Base-by-base conservation (phyloP, 2,888 invertebrate genomes). In the Neuroscelio doddi region DNA sequence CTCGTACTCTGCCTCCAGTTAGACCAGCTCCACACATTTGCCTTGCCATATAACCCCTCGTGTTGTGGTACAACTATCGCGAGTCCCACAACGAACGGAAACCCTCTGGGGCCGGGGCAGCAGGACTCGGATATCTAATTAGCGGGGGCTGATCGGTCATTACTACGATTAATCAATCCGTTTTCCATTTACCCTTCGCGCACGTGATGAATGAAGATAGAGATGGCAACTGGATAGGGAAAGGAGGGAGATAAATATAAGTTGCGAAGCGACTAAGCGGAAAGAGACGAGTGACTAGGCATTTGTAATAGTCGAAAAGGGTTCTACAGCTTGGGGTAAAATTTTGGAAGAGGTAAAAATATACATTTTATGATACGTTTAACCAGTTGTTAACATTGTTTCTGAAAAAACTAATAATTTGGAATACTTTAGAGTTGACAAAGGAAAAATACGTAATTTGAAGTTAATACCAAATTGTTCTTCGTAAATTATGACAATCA, bases 141-240 rank as follows among this genome's bases (percentile, higher is more conserved):
- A 83, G 84, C 81, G 80, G 81, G 81, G 82, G 83, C 84, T 85
- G 86, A 86, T 86, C 86, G 83, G 86, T 87, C 87, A 87, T 87
- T 87, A 86, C 86, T 83, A 81, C 86, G 86, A 87, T 87, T 87
- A 87, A 87, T 87, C 86, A 86, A 86, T 86, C 85, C 85, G 84
- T 82, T 85, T 85, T 85, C 85, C 85, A 85, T 85, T 85, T 85
- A 82, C 82, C 73, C 72, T 71, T 59, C 56, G 70, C 69, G 74
- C 71, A 58, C 72, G 72, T 62, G 50, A 68, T 52, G 41, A 30
- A 57, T 46, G 66, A 50, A 67, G 67, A 68, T 51, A 46, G 64
- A 67, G 66, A 67, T 36, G 68, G 30, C 10, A 16, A 10, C 39
- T 39, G 17, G 39, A 53, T 55, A 59, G 42, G 53, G 68, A 64